These are phyloP conservation scores for Chloroclysta siterata DNA, from an alignment of 2,888 invertebrate species.

Conservation along the genomic window DNA sequence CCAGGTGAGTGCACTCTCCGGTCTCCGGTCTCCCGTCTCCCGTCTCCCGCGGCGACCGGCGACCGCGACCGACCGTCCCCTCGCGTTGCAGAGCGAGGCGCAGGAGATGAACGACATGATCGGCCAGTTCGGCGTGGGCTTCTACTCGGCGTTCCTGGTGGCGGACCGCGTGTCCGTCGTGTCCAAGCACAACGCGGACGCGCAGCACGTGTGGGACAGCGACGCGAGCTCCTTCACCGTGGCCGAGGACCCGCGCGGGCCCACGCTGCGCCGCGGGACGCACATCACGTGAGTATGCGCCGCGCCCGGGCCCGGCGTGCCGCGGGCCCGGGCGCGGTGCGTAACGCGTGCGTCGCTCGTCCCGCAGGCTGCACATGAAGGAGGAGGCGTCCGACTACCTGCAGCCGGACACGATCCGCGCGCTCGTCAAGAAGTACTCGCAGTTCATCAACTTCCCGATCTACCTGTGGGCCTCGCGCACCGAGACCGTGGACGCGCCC, in stretches of 20 bases:
- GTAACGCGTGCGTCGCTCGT: too few species aligned
- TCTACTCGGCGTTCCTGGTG: constrained; percentile 99
- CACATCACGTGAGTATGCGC: constrained; percentile 88
- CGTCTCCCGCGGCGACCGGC: too few species aligned
- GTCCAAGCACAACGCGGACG: constrained; percentile 96
- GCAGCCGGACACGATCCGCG: constrained; percentile 95
- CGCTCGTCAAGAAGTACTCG: constrained; percentile 98
- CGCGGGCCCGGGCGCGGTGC: too few species aligned
- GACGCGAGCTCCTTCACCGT: constrained; percentile 96
- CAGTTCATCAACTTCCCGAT: constrained; percentile 99
- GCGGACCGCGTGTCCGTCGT: constrained; percentile 98
- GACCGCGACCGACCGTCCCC: too few species aligned
- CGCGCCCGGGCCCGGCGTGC: too few species aligned
- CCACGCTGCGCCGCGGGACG: constrained; percentile 95
- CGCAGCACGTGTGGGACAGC: constrained; percentile 99
- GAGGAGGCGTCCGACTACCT: constrained; percentile 98
- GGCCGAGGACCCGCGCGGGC: constrained; percentile 96
- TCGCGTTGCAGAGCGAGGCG: constrained; percentile 58
- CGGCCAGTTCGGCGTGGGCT: constrained; percentile 99
- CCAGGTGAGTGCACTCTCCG: constrained; percentile 60
- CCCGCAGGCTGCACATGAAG: constrained; percentile 93
- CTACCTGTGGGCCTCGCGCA: constrained; percentile 93
- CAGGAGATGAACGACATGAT: constrained; percentile 98
- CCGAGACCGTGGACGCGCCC: constrained; percentile 51
- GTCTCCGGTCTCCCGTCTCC: too few species aligned